Percentiles rank a stretch among this genome's conserved stretches.
Evolutionary conservation across 1,140 invertebrate genomes (phyloP).

Genomic region (Myzus persicae): DNA sequence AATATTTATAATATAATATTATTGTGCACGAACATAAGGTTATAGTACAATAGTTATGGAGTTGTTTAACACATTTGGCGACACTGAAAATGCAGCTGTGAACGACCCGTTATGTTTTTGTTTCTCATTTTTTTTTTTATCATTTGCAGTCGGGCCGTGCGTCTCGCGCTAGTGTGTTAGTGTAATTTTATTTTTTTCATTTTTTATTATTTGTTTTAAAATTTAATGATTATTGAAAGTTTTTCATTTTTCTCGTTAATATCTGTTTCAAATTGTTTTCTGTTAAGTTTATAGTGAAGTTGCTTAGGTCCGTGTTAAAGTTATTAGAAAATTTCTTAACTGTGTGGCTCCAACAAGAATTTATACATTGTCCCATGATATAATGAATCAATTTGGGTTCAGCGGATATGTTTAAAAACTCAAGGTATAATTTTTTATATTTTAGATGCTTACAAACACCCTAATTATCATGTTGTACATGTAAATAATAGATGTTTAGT

Average conservation of each 20-base stretch:
- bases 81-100: conserved; percentile 53
- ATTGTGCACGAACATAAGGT: neutral
- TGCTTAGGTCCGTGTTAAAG: neutral
- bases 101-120: conserved; percentile 57
- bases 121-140: conserved; percentile 44
- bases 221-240: neutral
- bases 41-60: neutral
- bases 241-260: neutral
- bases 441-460: neutral
- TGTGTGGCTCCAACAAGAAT: neutral
- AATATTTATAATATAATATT: neutral
- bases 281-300: neutral
- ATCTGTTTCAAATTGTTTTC: neutral
- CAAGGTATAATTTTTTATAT: neutral
- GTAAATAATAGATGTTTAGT: neutral
- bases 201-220: neutral
- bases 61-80: neutral
- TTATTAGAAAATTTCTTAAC: neutral
- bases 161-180: conserved; percentile 28
- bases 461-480: neutral
- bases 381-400: neutral
- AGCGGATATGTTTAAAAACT: neutral
- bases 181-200: neutral
- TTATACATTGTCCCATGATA: neutral
- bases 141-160: conserved; percentile 41